Conservation (phyloP, 2,113 vertebrate species). For the Prochilodus magdalenae region DNA sequence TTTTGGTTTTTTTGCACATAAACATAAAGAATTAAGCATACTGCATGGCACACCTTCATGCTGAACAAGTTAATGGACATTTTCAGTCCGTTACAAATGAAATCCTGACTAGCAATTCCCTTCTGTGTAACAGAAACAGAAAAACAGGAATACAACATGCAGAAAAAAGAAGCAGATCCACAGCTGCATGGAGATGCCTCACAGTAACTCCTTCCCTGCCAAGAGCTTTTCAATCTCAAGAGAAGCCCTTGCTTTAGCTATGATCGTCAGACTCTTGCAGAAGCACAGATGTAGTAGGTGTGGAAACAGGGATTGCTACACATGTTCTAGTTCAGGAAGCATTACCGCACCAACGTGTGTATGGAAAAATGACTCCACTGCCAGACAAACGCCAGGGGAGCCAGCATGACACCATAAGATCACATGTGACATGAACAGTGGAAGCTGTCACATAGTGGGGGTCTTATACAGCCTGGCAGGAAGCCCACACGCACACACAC, state of each 20-base stretch:
- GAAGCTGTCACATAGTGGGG: constrained; percentile 3
- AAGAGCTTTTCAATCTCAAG: background rate
- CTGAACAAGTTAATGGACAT: background rate
- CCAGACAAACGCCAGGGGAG: background rate
- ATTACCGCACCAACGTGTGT: constrained; percentile 27
- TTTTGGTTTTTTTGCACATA: no score
- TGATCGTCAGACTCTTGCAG: constrained; percentile 4
- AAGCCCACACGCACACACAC: background rate
- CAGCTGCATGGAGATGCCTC: background rate
- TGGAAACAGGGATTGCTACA: constrained; percentile 32
- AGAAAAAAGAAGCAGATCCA: background rate
- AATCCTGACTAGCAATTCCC: background rate
- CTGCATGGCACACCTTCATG: background rate
- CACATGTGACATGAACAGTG: constrained; percentile 33
- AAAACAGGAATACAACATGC: background rate
- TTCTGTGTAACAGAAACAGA: background rate
- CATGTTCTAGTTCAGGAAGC: constrained; percentile 34
- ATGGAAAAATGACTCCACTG: constrained; percentile 35
- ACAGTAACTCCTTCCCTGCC: background rate
- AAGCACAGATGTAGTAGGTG: constrained; percentile 19
- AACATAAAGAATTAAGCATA: no score
- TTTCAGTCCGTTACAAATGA: background rate
- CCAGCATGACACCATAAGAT: constrained; percentile 29
- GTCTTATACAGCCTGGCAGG: constrained; percentile 13
- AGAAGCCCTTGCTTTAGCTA: background rate